Conservation (phyloP, 2,888 invertebrate genomes). For the Steromphala cineraria region DNA sequence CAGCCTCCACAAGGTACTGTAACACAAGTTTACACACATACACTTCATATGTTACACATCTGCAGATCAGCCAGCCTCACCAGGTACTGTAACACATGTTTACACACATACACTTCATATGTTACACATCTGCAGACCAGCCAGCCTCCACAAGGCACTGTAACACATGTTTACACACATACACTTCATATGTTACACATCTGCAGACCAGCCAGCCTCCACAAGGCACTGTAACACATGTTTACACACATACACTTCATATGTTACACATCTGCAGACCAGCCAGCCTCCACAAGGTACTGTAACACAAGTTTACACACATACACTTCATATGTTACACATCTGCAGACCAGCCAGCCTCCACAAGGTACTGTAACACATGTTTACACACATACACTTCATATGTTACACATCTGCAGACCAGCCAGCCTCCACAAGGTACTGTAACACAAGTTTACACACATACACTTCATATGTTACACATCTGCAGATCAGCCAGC, state of each 20-base stretch:
- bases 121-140: slow-evolving; percentile 82
- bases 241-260: neutral
- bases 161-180: slow-evolving; percentile 36
- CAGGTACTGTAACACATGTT: slow-evolving; percentile 83
- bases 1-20: slow-evolving; percentile 91
- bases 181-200: slow-evolving; percentile 74
- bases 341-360: slow-evolving; percentile 88
- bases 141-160: slow-evolving; percentile 93
- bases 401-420: slow-evolving; percentile 78
- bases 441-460: slow-evolving; percentile 79
- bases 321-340: slow-evolving; percentile 65
- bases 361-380: slow-evolving; percentile 87
- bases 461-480: neutral
- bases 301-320: slow-evolving; percentile 75
- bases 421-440: slow-evolving; percentile 92
- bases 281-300: slow-evolving; percentile 92
- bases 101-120: neutral
- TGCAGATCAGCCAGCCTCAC: slow-evolving; percentile 89
- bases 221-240: slow-evolving; percentile 85
- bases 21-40: slow-evolving; percentile 35
- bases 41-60: slow-evolving; percentile 76
- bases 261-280: slow-evolving; percentile 81
- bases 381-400: neutral
- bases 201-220: slow-evolving; percentile 88
- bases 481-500: slow-evolving; percentile 87